phyloP scores from a whole-genome alignment of 1,140 invertebrate species.

The Drosophila carrolli region DNA sequence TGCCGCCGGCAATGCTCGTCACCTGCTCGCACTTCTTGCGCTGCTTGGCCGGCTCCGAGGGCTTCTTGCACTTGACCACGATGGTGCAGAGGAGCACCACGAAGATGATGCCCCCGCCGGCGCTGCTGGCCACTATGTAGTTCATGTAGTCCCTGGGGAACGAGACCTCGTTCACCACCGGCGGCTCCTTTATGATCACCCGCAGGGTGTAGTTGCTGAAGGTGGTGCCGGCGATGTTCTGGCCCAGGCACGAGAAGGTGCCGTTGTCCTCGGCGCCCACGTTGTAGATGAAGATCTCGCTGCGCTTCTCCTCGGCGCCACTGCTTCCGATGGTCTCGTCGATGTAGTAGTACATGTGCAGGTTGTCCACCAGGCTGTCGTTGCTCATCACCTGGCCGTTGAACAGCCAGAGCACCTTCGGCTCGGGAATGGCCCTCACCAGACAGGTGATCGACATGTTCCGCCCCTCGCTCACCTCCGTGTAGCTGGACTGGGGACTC shows the following conservation, averaged over 20 bases:
- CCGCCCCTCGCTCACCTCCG: slow-evolving; percentile 91
- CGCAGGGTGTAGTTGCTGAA: slow-evolving; percentile 91
- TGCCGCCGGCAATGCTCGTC: slow-evolving; percentile 71
- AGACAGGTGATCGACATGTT: slow-evolving; percentile 92
- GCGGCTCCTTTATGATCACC: slow-evolving; percentile 90
- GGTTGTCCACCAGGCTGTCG: slow-evolving; percentile 88
- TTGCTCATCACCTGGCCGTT: slow-evolving; percentile 91
- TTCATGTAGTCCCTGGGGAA: slow-evolving; percentile 88
- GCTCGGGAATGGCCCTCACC: slow-evolving; percentile 91
- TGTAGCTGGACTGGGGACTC: slow-evolving; percentile 88
- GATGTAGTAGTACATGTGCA: slow-evolving; percentile 88
- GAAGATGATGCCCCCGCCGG: slow-evolving; percentile 87
- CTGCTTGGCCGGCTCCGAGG: slow-evolving; percentile 86
- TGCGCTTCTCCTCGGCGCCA: slow-evolving; percentile 89
- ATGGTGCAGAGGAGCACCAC: slow-evolving; percentile 87
- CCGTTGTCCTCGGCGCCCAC: slow-evolving; percentile 91
- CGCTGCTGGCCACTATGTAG: slow-evolving; percentile 87
- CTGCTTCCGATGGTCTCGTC: slow-evolving; percentile 87
- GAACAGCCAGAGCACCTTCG: slow-evolving; percentile 92
- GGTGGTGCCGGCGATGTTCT: slow-evolving; percentile 91
- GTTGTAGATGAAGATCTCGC: slow-evolving; percentile 91
- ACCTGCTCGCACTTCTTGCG: slow-evolving; percentile 85
- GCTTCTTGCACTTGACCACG: slow-evolving; percentile 87
- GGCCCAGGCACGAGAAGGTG: slow-evolving; percentile 91
- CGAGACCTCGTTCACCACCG: slow-evolving; percentile 87